These are phyloP conservation scores for Tetrapedia diversipes DNA, from an alignment of 2,888 invertebrate species.

Conservation along the genomic window DNA sequence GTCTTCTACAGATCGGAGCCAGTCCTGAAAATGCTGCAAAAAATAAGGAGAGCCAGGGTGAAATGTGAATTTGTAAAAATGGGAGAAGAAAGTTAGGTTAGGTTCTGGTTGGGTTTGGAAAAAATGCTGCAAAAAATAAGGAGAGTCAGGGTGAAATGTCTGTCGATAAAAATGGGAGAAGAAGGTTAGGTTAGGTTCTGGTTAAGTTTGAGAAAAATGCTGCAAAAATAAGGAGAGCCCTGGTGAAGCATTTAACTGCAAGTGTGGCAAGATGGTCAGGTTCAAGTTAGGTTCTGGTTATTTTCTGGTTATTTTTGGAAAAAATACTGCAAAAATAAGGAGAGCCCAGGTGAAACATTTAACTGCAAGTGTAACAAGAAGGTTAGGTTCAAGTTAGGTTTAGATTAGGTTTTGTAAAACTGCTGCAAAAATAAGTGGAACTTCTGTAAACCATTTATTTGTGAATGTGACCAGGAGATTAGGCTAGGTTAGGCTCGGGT, in stretches of 20 bases:
- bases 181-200: background rate
- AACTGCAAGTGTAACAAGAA: too few relatives aligned
- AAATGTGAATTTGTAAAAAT: too few relatives aligned
- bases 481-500: too few relatives aligned
- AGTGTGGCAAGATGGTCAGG: background rate
- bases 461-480: too few relatives aligned
- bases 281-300: too few relatives aligned
- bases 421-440: too few relatives aligned
- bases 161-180: too few relatives aligned
- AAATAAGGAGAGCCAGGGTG: background rate
- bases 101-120: background rate
- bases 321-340: conserved; percentile 56
- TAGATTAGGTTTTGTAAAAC: too few relatives aligned
- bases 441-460: too few relatives aligned
- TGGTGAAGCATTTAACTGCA: too few relatives aligned
- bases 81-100: background rate
- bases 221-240: conserved; percentile 40
- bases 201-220: conserved; percentile 37
- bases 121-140: conserved; percentile 57
- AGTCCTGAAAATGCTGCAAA: conserved; percentile 71
- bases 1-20: conserved; percentile 69
- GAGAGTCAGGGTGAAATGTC: background rate
- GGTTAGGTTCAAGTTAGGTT: too few relatives aligned
- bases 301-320: background rate
- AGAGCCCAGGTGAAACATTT: too few relatives aligned